Conservation (phyloP, 2,888 invertebrate species). For the Achlya flavicornis region DNA sequence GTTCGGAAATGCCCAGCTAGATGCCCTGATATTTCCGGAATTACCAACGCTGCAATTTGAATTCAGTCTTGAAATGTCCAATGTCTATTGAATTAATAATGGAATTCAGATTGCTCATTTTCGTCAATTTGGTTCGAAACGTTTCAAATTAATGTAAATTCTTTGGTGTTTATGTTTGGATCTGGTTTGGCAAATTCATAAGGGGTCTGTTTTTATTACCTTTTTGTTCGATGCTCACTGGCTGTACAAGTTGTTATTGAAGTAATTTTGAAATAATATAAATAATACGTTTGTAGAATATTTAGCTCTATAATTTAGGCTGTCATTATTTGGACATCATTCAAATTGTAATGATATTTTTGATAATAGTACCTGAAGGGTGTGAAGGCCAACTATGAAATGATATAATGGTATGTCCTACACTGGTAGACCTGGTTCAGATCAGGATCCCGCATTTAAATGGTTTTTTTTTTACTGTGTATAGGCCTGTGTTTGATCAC, state of each 20-base stretch:
- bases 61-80: conserved; percentile 33
- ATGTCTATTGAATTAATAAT: conserved; percentile 34
- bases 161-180: neutral
- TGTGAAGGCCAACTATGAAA: too few relatives aligned
- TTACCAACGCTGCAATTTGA: conserved; percentile 32
- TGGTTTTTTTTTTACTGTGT: too few relatives aligned
- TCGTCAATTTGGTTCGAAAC: neutral
- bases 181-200: neutral
- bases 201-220: neutral
- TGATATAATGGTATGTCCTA: too few relatives aligned
- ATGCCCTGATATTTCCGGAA: conserved; percentile 46
- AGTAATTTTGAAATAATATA: too few relatives aligned
- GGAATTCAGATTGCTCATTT: conserved; percentile 13
- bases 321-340: too few relatives aligned
- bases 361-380: too few relatives aligned
- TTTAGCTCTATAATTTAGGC: too few relatives aligned
- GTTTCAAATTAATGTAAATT: neutral
- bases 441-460: too few relatives aligned
- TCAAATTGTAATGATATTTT: too few relatives aligned
- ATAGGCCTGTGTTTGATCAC: too few relatives aligned
- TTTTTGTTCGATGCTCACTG: neutral
- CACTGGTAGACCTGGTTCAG: too few relatives aligned
- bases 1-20: conserved; percentile 45
- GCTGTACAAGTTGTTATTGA: neutral
- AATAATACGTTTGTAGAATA: too few relatives aligned